Conservation (phyloP, 53 echinoderm and acorn worm genomes). For the Hippasteria phrygiana region DNA sequence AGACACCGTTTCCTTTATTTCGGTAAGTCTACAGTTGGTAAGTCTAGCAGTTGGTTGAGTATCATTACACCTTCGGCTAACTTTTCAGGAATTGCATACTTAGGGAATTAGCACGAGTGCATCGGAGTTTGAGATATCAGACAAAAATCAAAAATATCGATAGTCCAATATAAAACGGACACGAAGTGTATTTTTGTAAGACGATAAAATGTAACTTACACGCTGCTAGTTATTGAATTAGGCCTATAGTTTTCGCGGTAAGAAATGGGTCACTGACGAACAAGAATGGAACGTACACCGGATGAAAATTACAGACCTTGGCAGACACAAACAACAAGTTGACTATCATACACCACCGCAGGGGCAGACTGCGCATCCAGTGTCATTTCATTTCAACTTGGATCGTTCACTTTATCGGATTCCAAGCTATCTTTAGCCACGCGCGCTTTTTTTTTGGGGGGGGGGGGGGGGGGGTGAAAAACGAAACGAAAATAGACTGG, state of each 20-base stretch:
- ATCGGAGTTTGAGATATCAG: too few relatives aligned
- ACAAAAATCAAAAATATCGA: not conserved
- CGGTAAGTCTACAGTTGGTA: too few relatives aligned
- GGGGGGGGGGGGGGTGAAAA: not conserved
- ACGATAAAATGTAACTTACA: not conserved
- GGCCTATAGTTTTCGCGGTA: not conserved
- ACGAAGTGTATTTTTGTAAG: not conserved
- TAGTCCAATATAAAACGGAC: not conserved
- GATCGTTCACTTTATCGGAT: conserved; percentile 28
- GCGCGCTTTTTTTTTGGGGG: too few relatives aligned
- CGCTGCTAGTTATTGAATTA: not conserved
- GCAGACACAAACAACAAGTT: not conserved
- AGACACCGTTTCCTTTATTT: too few relatives aligned
- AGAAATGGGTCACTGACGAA: not conserved
- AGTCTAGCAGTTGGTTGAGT: too few relatives aligned
- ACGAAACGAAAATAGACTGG: not conserved
- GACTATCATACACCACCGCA: not conserved
- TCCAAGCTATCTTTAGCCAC: not conserved
- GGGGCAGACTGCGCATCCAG: not conserved
- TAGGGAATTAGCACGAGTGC: too few relatives aligned
- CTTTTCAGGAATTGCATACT: too few relatives aligned
- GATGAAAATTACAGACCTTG: not conserved
- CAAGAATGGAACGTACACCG: not conserved
- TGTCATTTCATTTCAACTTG: conserved; percentile 17
- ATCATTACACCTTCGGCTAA: too few relatives aligned